Conservation (phyloP, 2,888 invertebrate species). For the Trichopria drosophilae region DNA sequence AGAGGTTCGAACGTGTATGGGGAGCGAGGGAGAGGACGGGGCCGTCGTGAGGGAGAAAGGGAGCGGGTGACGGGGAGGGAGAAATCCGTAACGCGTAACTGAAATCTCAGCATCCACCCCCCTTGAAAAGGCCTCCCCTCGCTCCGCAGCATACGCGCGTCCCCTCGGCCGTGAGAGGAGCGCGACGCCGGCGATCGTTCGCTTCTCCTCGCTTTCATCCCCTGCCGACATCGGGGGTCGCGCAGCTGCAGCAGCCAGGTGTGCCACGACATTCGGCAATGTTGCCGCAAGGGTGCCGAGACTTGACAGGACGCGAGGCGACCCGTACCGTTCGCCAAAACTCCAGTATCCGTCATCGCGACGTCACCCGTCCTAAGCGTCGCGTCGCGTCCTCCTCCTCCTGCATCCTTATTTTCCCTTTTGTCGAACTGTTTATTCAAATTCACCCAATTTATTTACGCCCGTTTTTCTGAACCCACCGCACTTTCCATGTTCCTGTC, state of each 20-base stretch:
- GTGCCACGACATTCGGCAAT: conserved; percentile 46
- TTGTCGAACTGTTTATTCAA: too few species aligned
- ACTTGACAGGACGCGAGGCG: too few species aligned
- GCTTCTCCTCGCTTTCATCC: conserved; percentile 53
- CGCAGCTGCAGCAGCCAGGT: conserved; percentile 55
- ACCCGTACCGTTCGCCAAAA: conserved; percentile 29
- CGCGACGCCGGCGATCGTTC: conserved; percentile 45
- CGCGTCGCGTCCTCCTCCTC: conserved; percentile 10
- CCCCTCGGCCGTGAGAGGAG: conserved; percentile 28
- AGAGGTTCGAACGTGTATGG: too few species aligned
- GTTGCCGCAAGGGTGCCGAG: conserved; percentile 48
- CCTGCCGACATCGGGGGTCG: conserved; percentile 48
- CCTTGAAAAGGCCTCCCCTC: conserved; percentile 30
- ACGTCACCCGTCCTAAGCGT: too few species aligned
- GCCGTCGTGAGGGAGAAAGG: too few species aligned
- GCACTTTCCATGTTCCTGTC: too few species aligned
- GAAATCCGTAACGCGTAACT: conserved; percentile 48
- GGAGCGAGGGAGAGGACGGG: too few species aligned
- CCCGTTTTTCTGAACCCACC: too few species aligned
- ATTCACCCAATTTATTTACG: too few species aligned
- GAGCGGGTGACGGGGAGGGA: too few species aligned
- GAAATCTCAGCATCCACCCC: conserved; percentile 56
- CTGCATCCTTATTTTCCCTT: conserved; percentile 23
- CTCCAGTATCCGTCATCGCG: conserved; percentile 30
- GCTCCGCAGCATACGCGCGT: conserved; percentile 29